Conservation (phyloP, 2,888 invertebrate genomes). For the Dolichomitus sp. region DNA sequence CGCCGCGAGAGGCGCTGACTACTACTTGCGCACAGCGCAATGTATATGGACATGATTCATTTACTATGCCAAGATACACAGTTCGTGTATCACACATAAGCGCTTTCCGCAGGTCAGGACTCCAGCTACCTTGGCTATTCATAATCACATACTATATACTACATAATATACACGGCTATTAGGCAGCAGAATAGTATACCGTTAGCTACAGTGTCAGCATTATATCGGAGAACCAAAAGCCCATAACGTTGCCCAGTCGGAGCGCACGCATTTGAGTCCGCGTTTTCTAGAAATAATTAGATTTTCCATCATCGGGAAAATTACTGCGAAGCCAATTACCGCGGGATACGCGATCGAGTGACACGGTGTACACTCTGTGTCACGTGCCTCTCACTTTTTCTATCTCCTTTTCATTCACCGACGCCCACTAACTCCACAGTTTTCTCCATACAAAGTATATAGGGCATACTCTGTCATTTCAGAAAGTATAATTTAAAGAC, state of each 20-base stretch:
- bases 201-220: neutral
- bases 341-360: slow-evolving; percentile 36
- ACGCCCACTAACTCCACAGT: neutral
- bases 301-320: slow-evolving; percentile 71
- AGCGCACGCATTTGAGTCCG: slow-evolving; percentile 51
- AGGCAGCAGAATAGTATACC: neutral
- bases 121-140: neutral
- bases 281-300: slow-evolving; percentile 71
- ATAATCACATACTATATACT: neutral
- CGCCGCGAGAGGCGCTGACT: no score
- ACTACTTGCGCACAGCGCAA: no score
- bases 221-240: slow-evolving; percentile 44
- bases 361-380: slow-evolving; percentile 15
- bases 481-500: no score
- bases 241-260: slow-evolving; percentile 35
- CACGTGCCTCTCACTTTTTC: slow-evolving; percentile 9
- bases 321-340: slow-evolving; percentile 65
- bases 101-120: neutral
- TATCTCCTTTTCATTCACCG: neutral
- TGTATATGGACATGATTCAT: neutral
- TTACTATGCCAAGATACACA: neutral
- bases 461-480: no score
- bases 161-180: neutral
- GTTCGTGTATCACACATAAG: neutral
- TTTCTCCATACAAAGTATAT: neutral